phyloP scores from a whole-genome alignment of 2,797 vertebrate species.

The Peromyscus melanophrys region DNA sequence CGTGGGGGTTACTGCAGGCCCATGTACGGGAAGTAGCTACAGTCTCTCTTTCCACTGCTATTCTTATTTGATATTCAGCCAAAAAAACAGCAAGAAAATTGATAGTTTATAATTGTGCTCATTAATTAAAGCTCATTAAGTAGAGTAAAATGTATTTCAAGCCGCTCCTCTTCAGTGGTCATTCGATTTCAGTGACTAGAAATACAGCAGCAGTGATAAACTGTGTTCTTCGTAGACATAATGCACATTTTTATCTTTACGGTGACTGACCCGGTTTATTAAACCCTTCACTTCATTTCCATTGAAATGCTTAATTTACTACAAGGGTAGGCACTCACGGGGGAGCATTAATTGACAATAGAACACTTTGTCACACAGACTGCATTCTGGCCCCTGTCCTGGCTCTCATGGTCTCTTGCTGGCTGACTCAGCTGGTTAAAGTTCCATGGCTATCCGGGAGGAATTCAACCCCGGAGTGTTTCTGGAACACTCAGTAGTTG shows the following conservation, averaged over 20 bases:
- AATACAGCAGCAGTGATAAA: neutral
- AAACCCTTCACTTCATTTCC: conserved; percentile 41
- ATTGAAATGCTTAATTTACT: conserved; percentile 48
- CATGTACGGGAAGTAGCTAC: neutral
- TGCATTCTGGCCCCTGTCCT: conserved; percentile 55
- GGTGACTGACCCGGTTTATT: conserved; percentile 4
- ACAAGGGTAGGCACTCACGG: neutral
- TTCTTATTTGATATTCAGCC: neutral
- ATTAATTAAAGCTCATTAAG: neutral
- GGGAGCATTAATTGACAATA: conserved; percentile 28
- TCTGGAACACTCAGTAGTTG: conserved; percentile 21
- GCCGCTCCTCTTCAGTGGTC: neutral
- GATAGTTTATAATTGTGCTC: neutral
- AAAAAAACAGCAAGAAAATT: neutral
- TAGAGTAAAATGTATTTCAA: neutral
- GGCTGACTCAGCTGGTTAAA: conserved; percentile 59
- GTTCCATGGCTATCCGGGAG: conserved; percentile 52
- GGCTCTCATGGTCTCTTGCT: neutral
- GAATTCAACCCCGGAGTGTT: conserved; percentile 44
- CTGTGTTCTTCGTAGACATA: neutral
- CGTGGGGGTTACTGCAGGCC: neutral
- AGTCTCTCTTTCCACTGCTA: neutral
- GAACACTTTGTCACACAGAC: conserved; percentile 44
- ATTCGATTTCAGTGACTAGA: neutral
- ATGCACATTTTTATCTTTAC: neutral